These are phyloP conservation scores for Leptinotarsa defecta DNA, from an alignment of 1,140 invertebrate species.

Conservation along the genomic window DNA sequence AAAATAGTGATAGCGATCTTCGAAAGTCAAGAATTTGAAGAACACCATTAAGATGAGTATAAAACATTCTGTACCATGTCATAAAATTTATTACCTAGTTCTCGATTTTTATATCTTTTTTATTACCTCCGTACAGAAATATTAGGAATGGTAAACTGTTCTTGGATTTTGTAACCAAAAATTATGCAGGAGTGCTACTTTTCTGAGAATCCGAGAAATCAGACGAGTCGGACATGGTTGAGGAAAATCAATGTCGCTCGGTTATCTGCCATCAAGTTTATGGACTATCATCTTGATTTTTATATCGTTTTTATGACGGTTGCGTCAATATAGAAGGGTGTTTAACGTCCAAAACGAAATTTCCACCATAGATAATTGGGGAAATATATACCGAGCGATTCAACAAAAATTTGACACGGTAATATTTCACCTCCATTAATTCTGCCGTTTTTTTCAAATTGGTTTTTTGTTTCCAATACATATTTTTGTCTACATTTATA, in stretches of 20 bases:
- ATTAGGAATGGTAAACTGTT: conserved; percentile 2
- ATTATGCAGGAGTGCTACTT: not conserved
- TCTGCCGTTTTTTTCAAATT: too few species aligned
- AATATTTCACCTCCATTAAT: too few species aligned
- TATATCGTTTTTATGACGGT: conserved; percentile 2
- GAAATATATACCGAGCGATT: too few species aligned
- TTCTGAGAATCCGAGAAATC: not conserved
- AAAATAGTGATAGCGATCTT: conserved; percentile 5
- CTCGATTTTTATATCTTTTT: conserved; percentile 11
- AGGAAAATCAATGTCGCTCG: too few species aligned
- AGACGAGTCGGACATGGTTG: too few species aligned
- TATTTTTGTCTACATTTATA: too few species aligned
- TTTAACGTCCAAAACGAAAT: too few species aligned
- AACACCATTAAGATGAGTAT: conserved; percentile 1
- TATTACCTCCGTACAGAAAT: conserved; percentile 11
- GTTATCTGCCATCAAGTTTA: conserved; percentile 3
- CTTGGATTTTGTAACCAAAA: not conserved
- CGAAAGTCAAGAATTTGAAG: conserved; percentile 1
- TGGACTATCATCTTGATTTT: conserved; percentile 11
- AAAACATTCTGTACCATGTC: conserved; percentile 14
- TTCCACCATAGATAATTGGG: too few species aligned
- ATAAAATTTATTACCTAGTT: conserved; percentile 11
- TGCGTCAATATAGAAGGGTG: too few species aligned
- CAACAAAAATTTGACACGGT: too few species aligned
- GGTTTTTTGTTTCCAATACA: too few species aligned